Conservation (phyloP, 2,888 invertebrate genomes). For the Xylophagus ater region DNA sequence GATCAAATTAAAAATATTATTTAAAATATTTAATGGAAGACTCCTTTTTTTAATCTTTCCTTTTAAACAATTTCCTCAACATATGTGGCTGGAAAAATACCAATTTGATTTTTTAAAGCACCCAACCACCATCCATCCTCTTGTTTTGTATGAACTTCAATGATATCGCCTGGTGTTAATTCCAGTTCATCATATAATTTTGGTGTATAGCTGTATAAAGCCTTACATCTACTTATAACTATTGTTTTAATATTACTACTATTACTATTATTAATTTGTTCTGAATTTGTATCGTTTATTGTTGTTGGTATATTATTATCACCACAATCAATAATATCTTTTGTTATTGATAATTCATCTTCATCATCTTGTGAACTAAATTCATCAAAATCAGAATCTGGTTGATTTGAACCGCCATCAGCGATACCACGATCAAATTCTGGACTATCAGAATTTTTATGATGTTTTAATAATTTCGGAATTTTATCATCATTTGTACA, state of each 20-base stretch:
- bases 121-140: constrained; percentile 95
- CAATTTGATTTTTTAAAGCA: constrained; percentile 70
- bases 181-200: constrained; percentile 79
- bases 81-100: constrained; percentile 90
- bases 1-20: too few relatives aligned
- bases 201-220: constrained; percentile 78
- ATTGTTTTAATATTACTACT: constrained; percentile 13
- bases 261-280: constrained; percentile 9
- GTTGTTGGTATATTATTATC: background rate
- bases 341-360: constrained; percentile 40
- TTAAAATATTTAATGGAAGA: too few relatives aligned
- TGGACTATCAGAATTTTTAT: constrained; percentile 22
- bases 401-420: constrained; percentile 77
- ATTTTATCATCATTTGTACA: constrained; percentile 11
- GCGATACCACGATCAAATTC: constrained; percentile 37
- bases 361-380: constrained; percentile 68
- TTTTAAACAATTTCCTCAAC: constrained; percentile 61
- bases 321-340: constrained; percentile 10
- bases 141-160: constrained; percentile 80
- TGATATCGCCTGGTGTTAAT: constrained; percentile 65
- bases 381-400: constrained; percentile 78
- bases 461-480: constrained; percentile 11
- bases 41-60: too few relatives aligned
- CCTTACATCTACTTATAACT: constrained; percentile 63
- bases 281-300: background rate